phyloP scores from a whole-genome alignment of 2,113 vertebrate genomes.

The Hydrochoerus hydrochaeris region DNA sequence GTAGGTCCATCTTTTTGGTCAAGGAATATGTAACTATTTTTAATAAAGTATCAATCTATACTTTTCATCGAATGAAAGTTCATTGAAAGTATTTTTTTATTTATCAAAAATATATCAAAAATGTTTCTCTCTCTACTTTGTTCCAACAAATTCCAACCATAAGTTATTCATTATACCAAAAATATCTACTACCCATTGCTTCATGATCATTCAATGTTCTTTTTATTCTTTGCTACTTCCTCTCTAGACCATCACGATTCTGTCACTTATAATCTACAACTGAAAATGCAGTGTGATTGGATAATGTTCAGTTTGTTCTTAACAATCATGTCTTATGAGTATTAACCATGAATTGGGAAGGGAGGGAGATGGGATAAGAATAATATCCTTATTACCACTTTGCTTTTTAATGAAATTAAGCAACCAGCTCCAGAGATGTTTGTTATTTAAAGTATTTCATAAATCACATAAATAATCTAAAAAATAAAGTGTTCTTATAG shows the following conservation, averaged over 20 bases:
- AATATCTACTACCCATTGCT: not conserved
- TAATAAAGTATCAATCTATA: not conserved
- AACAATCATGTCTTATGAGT: not conserved
- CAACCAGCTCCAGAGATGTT: not conserved
- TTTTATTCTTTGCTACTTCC: not conserved
- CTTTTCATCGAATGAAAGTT: not conserved
- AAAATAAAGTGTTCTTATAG: not conserved
- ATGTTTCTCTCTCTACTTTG: not conserved
- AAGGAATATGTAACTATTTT: not conserved
- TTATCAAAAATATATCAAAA: slow-evolving; percentile 16
- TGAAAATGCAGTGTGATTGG: not conserved
- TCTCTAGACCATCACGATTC: not conserved
- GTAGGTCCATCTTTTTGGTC: not conserved
- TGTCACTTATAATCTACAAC: not conserved
- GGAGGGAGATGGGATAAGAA: not conserved
- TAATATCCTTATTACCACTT: not conserved
- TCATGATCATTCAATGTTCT: not conserved
- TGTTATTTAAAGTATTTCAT: not conserved
- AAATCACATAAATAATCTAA: not conserved
- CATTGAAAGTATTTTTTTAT: slow-evolving; percentile 12
- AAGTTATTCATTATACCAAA: not conserved
- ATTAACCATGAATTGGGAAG: not conserved
- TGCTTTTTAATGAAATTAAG: not conserved
- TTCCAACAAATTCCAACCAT: not conserved
- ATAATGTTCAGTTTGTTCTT: not conserved